A percentile compares a stretch with the other conserved stretches of the same genome.
Evolutionary conservation across 1,140 invertebrate species (phyloP).

Genomic region (Drosophila navojoa): DNA sequence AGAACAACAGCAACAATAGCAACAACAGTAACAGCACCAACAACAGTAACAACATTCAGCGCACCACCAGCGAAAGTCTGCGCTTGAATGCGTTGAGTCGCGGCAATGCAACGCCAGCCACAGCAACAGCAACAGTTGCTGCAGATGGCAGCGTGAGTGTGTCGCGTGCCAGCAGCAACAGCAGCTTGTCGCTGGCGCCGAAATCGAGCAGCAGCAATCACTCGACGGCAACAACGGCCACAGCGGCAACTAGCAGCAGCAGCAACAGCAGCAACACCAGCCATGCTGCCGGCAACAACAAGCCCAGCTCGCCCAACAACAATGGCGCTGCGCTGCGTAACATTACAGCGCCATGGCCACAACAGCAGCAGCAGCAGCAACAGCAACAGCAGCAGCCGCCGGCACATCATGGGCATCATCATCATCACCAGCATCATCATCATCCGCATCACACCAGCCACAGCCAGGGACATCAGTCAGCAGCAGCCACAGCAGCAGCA

Average conservation of each 20-base stretch:
- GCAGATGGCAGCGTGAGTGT: constrained; percentile 36
- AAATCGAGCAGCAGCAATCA: constrained; percentile 63
- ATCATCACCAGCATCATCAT: constrained; percentile 53
- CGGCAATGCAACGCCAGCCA: constrained; percentile 34
- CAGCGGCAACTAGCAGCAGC: constrained; percentile 32
- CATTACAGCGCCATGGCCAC: no score
- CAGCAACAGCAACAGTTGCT: constrained; percentile 17
- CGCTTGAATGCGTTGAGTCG: constrained; percentile 84
- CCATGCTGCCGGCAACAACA: constrained; percentile 14
- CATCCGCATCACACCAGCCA: constrained; percentile 67
- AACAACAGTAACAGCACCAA: constrained; percentile 19
- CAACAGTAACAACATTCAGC: constrained; percentile 84
- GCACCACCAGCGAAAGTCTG: constrained; percentile 91
- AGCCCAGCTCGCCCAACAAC: constrained; percentile 76
- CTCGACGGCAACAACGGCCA: constrained; percentile 13
- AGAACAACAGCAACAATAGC: constrained; percentile 32
- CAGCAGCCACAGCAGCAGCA: constrained; percentile 2
- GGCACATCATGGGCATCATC: constrained; percentile 41
- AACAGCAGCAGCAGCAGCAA: constrained; percentile 13
- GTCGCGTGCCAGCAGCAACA: constrained; percentile 40
- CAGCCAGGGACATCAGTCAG: constrained; percentile 61
- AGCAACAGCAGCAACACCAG: constrained; percentile 49
- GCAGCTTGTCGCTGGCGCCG: constrained; percentile 61
- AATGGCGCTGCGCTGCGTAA: constrained; percentile 54
- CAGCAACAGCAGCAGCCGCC: constrained; percentile 34